These are phyloP conservation scores for Acyrthosiphon pisum DNA, from an alignment of 1,140 invertebrate genomes.

Conservation along the genomic window DNA sequence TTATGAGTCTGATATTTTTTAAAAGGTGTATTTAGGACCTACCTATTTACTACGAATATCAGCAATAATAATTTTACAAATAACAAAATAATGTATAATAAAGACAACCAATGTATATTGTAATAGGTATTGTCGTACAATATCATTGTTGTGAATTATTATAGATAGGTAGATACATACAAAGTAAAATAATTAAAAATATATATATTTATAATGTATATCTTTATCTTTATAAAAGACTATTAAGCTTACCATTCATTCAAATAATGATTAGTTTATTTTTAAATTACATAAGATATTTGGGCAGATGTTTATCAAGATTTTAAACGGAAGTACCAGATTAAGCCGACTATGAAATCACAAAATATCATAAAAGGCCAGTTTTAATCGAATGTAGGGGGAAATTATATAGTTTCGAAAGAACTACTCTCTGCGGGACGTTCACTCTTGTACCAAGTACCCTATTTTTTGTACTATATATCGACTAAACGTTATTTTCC, in stretches of 20 bases:
- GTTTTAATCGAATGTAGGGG: constrained; percentile 54
- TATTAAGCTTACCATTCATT: not conserved
- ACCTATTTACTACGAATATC: too few species aligned
- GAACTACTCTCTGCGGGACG: constrained; percentile 51
- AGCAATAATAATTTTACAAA: too few species aligned
- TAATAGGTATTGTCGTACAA: not conserved
- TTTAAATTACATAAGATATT: constrained; percentile 40
- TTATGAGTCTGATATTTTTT: too few species aligned
- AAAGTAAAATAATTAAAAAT: not conserved
- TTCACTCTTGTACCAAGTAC: constrained; percentile 52
- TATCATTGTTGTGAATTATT: not conserved
- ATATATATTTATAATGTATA: not conserved
- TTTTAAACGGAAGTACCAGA: constrained; percentile 52
- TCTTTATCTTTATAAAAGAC: not conserved
- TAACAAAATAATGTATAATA: too few species aligned
- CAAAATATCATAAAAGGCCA: constrained; percentile 56
- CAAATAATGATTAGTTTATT: not conserved
- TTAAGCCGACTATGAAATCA: constrained; percentile 57
- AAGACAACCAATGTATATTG: too few species aligned
- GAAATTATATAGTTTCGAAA: constrained; percentile 56
- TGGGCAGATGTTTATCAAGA: constrained; percentile 52
- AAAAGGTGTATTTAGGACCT: too few species aligned
- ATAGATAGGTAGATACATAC: not conserved
- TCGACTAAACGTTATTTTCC: constrained; percentile 55
- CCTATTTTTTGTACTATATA: constrained; percentile 52